These are phyloP conservation scores for Zophobas morio DNA, from an alignment of 1,140 invertebrate genomes.

Conservation along the genomic window DNA sequence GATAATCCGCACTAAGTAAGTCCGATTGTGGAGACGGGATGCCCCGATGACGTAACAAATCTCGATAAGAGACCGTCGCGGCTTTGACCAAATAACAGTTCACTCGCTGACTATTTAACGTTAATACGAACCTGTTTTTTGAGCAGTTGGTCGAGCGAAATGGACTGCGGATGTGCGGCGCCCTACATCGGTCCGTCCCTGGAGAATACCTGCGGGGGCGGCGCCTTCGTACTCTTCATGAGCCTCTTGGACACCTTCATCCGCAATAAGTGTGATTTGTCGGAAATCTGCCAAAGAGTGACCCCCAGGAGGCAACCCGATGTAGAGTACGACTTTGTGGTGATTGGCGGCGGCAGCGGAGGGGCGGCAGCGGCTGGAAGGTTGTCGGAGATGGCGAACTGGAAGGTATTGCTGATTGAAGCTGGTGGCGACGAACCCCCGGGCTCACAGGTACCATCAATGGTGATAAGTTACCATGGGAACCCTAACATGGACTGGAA, in stretches of 20 bases:
- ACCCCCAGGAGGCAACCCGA: constrained; percentile 65
- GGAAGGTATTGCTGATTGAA: constrained; percentile 75
- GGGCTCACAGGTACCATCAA: constrained; percentile 71
- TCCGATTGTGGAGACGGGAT: constrained; percentile 41
- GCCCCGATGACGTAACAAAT: constrained; percentile 42
- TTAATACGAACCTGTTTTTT: constrained; percentile 40
- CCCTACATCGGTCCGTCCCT: constrained; percentile 69
- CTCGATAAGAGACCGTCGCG: constrained; percentile 20
- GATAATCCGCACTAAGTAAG: constrained; percentile 34
- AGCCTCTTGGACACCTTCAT: constrained; percentile 71
- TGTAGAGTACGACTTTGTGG: constrained; percentile 72
- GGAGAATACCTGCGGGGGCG: constrained; percentile 69
- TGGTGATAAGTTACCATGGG: constrained; percentile 71
- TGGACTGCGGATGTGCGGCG: constrained; percentile 65
- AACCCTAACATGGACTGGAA: constrained; percentile 76
- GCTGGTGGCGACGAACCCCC: constrained; percentile 75
- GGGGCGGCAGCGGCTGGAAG: constrained; percentile 72
- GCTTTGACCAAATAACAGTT: constrained; percentile 40
- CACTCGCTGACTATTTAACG: constrained; percentile 13
- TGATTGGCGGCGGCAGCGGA: constrained; percentile 74
- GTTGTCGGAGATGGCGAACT: constrained; percentile 61
- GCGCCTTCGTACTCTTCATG: constrained; percentile 72
- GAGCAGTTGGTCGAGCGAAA: constrained; percentile 46
- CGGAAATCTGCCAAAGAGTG: constrained; percentile 70
- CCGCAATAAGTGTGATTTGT: constrained; percentile 68